A percentile compares a stretch with the other conserved stretches of the same genome.
phyloP scores from a whole-genome alignment of 1,140 invertebrate genomes.

The Neodiprion fabricii region DNA sequence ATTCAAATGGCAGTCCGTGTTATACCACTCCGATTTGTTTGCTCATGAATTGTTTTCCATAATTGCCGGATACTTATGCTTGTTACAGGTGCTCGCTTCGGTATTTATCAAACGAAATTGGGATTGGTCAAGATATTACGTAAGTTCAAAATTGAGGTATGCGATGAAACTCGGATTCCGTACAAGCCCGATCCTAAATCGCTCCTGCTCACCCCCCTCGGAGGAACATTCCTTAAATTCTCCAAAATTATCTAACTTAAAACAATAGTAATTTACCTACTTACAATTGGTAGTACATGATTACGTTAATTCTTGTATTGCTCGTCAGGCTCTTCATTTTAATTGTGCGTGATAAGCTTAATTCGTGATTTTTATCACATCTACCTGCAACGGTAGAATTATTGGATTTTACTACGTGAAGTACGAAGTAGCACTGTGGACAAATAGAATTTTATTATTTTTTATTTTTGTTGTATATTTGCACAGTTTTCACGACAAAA shows the following conservation, averaged over 20 bases:
- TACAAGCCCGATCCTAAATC: slow-evolving; percentile 31
- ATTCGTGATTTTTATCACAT: too few relatives aligned
- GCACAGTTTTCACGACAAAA: too few relatives aligned
- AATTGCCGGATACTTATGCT: neutral
- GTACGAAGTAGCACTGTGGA: too few relatives aligned
- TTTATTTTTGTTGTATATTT: too few relatives aligned
- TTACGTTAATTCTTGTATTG: too few relatives aligned
- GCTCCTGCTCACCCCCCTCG: slow-evolving; percentile 33
- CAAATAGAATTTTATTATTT: too few relatives aligned
- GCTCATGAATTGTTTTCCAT: neutral
- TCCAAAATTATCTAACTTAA: neutral
- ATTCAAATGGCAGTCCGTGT: neutral
- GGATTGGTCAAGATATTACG: slow-evolving; percentile 56
- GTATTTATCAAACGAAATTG: slow-evolving; percentile 58
- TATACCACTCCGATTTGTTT: neutral
- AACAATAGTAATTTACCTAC: neutral
- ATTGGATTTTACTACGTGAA: too few relatives aligned
- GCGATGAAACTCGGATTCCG: slow-evolving; percentile 45
- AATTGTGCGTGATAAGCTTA: too few relatives aligned
- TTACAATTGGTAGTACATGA: too few relatives aligned
- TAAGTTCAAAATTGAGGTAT: slow-evolving; percentile 50
- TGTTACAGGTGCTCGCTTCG: slow-evolving; percentile 52
- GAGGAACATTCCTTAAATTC: slow-evolving; percentile 39
- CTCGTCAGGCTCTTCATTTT: too few relatives aligned
- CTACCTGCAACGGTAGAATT: too few relatives aligned